Conservation (phyloP, 2,113 vertebrate species). For the Eclectus roratus region DNA sequence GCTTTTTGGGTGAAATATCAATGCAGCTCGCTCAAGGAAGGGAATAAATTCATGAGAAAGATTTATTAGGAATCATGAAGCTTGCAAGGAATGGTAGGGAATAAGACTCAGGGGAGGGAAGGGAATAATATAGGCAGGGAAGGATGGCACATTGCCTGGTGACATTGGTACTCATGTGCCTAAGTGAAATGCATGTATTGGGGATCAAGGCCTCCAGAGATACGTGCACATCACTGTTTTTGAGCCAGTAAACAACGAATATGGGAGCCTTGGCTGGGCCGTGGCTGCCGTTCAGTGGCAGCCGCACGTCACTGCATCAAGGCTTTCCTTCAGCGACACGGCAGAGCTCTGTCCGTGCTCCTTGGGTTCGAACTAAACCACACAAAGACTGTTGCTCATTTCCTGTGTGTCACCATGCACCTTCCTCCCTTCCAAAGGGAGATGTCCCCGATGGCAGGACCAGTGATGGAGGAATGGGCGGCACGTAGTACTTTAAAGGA, state of each 20-base stretch:
- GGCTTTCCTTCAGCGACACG: rapidly evolving
- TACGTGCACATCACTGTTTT: neutral
- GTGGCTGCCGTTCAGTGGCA: constrained; percentile 16
- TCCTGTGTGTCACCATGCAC: neutral
- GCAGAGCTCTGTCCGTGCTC: neutral
- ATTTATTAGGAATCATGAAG: neutral
- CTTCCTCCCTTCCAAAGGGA: neutral
- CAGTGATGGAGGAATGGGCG: neutral
- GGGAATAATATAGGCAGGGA: neutral
- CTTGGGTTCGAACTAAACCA: neutral
- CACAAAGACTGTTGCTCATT: neutral
- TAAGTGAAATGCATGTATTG: neutral
- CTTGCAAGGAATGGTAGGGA: rapidly evolving
- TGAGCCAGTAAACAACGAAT: rapidly evolving
- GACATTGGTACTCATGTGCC: neutral
- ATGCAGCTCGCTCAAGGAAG: rapidly evolving
- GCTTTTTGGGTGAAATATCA: neutral
- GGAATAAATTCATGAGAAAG: neutral
- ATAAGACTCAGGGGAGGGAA: neutral
- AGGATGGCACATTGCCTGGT: rapidly evolving
- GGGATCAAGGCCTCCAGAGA: neutral
- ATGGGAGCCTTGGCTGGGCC: neutral
- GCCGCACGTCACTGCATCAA: neutral
- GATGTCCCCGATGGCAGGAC: rapidly evolving
- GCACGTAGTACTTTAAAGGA: neutral